These are phyloP conservation scores for Holothuria scabra DNA, from an alignment of 53 echinoderm and acorn worm species.

Conservation along the genomic window DNA sequence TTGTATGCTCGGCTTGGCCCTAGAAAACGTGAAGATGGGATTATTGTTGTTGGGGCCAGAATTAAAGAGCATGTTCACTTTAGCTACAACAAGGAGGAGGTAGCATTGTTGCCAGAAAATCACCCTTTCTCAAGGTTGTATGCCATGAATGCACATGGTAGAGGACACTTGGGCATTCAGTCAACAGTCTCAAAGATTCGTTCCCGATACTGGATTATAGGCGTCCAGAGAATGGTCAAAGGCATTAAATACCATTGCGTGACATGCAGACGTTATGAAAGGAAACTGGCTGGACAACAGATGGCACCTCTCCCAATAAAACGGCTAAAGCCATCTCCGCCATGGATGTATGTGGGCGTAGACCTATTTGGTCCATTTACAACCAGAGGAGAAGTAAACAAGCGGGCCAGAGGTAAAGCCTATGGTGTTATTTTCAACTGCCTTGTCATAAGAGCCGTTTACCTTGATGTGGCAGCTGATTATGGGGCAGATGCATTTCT, in stretches of 20 bases:
- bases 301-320: conserved; percentile 1
- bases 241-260: conserved; percentile 4
- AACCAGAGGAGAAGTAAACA: conserved; percentile 50
- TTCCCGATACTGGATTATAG: conserved; percentile 37
- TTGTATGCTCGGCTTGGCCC: conserved; percentile 20
- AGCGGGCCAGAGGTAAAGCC: conserved; percentile 39
- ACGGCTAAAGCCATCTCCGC: conserved; percentile 59
- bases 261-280: conserved; percentile 12
- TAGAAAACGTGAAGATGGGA: conserved; percentile 47
- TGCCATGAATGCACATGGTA: conserved; percentile 12
- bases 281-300: neutral
- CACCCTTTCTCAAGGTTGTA: conserved; percentile 53
- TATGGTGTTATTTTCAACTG: too few relatives aligned
- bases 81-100: conserved; percentile 43
- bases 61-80: conserved; percentile 49
- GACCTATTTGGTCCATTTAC: conserved; percentile 60
- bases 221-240: conserved; percentile 16
- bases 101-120: conserved; percentile 45
- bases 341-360: conserved; percentile 56
- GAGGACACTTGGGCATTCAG: conserved; percentile 42
- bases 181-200: conserved; percentile 55
- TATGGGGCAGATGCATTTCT: conserved; percentile 53
- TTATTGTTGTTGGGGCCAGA: conserved; percentile 52
- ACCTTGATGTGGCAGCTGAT: conserved; percentile 50
- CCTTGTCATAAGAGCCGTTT: conserved; percentile 52